Conservation (phyloP, 2,797 vertebrate species). For the Malurus leucopterus region DNA sequence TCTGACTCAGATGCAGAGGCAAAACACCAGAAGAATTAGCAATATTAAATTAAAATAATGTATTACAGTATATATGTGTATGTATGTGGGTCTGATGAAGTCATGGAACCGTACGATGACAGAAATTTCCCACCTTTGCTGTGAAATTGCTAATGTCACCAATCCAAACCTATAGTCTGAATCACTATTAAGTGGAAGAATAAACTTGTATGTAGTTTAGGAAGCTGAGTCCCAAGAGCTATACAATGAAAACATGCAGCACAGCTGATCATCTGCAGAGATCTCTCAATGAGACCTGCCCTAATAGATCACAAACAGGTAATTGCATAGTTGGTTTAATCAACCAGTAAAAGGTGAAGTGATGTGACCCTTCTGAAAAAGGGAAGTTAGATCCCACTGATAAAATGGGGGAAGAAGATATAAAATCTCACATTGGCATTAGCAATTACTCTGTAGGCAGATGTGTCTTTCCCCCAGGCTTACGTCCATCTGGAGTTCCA, state of each 20-base stretch:
- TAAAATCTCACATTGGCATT: neutral
- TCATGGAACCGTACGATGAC: neutral
- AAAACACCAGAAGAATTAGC: neutral
- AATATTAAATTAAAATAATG: neutral
- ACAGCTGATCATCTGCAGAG: neutral
- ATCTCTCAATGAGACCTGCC: neutral
- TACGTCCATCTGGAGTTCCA: constrained; percentile 23
- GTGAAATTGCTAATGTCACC: neutral
- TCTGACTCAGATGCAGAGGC: neutral
- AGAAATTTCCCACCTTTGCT: neutral
- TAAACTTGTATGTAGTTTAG: neutral
- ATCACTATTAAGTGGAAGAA: neutral
- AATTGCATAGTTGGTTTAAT: neutral
- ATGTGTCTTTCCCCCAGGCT: neutral
- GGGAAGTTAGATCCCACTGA: neutral
- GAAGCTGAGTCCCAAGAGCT: neutral
- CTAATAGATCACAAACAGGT: neutral
- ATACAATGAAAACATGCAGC: neutral
- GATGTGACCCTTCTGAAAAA: neutral
- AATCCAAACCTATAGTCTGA: neutral
- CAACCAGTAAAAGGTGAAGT: neutral
- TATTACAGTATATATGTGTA: neutral
- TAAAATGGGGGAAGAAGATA: neutral
- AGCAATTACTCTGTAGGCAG: constrained; percentile 12
- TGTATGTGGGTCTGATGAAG: neutral